Percentiles rank a stretch among this genome's conserved stretches.
These are phyloP conservation scores for Archips xylosteana DNA, from an alignment of 2,888 invertebrate genomes.

Conservation along the genomic window DNA sequence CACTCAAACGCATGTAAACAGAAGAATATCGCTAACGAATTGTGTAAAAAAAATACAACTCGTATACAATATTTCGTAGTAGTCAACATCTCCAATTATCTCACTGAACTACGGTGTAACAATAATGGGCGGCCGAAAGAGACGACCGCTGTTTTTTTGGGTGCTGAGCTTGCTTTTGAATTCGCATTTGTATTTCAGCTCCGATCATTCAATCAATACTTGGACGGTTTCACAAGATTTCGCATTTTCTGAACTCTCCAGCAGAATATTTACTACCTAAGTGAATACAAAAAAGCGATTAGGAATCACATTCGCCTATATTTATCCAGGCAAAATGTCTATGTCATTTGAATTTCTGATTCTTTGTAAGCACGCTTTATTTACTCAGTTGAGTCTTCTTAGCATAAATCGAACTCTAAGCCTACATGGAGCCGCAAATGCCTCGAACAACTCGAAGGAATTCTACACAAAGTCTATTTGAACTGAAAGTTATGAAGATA, in stretches of 20 bases:
- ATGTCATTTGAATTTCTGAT: neutral
- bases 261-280: neutral
- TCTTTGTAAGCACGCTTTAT: neutral
- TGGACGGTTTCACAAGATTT: neutral
- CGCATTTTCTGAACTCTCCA: neutral
- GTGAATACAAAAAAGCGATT: neutral
- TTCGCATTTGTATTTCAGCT: neutral
- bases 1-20: too few relatives aligned
- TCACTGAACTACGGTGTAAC: too few relatives aligned
- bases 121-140: neutral
- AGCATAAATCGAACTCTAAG: slow-evolving; percentile 7
- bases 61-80: too few relatives aligned
- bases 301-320: neutral
- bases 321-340: neutral
- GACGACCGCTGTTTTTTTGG: neutral
- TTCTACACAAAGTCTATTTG: neutral
- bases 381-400: neutral
- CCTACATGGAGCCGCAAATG: neutral
- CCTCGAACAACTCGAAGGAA: neutral
- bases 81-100: too few relatives aligned
- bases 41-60: too few relatives aligned
- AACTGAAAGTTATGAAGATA: too few relatives aligned
- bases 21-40: too few relatives aligned
- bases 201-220: neutral
- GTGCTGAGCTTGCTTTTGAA: neutral